Percentiles rank a stretch among this genome's conserved stretches.
These are phyloP conservation scores for Phalacrocorax brasilianus DNA, from an alignment of 2,113 vertebrate genomes.

Conservation along the genomic window DNA sequence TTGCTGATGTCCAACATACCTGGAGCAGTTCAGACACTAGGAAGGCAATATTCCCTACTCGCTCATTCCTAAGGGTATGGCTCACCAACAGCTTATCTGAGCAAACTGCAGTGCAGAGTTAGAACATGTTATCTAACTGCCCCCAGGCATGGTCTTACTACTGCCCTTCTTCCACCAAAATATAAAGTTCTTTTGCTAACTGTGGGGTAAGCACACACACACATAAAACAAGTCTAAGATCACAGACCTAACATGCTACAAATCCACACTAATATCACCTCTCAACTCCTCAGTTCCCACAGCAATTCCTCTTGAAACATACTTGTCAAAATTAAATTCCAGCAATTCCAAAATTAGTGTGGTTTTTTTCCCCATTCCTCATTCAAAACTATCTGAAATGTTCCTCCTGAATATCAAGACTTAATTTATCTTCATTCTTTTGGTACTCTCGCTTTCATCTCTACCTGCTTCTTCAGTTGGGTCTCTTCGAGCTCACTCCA, in stretches of 20 bases:
- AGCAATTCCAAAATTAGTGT: background rate
- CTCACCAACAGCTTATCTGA: conserved; percentile 12
- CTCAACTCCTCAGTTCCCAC: background rate
- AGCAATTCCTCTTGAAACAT: background rate
- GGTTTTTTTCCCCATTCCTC: background rate
- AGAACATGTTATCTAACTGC: background rate
- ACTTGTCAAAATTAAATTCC: background rate
- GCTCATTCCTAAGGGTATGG: conserved; percentile 15
- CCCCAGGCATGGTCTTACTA: background rate
- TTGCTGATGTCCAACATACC: background rate
- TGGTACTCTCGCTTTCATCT: background rate
- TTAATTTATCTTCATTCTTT: background rate
- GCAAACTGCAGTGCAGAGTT: background rate
- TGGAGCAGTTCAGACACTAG: background rate
- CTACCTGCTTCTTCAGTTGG: background rate
- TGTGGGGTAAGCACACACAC: background rate
- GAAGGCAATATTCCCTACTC: background rate
- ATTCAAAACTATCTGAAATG: background rate
- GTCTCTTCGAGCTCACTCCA: background rate
- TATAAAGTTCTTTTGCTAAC: background rate
- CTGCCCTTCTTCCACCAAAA: background rate
- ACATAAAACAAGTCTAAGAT: background rate
- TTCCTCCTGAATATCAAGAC: background rate
- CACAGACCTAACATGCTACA: background rate
- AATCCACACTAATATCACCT: background rate